Evolutionary conservation across 1,140 invertebrate species (phyloP).

Genomic region (Procambarus clarkii): DNA sequence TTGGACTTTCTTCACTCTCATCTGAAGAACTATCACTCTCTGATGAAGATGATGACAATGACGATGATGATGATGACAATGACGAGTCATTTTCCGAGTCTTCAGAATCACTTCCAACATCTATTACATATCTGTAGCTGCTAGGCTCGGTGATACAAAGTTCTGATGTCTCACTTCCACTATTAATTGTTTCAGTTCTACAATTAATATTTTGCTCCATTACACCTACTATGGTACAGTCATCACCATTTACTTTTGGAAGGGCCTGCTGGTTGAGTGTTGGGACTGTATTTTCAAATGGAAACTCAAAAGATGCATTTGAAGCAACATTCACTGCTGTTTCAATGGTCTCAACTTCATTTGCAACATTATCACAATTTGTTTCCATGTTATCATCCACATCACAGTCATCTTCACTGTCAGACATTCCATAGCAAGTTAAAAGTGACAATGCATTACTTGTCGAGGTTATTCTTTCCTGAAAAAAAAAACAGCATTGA

Average conservation of each 20-base stretch:
- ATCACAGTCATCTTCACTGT: not conserved
- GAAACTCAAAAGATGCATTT: not conserved
- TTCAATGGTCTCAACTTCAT: not conserved
- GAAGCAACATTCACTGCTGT: not conserved
- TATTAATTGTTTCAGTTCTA: not conserved
- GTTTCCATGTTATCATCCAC: not conserved
- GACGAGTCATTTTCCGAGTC: not conserved
- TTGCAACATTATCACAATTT: not conserved
- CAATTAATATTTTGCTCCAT: not conserved
- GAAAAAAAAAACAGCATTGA: not conserved
- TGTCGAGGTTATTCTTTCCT: not conserved
- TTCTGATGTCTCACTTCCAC: not conserved
- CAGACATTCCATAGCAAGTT: constrained; percentile 5
- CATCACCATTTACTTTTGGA: not conserved
- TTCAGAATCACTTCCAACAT: constrained; percentile 4
- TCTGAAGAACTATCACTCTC: not conserved
- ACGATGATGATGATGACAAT: not conserved
- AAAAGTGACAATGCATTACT: not conserved
- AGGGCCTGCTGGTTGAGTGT: not conserved
- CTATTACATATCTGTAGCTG: not conserved
- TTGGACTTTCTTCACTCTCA: not conserved
- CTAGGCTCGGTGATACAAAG: not conserved
- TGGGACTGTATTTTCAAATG: not conserved
- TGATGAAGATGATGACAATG: not conserved
- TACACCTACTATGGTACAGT: not conserved